Percentiles rank a stretch among this genome's conserved stretches.
These are phyloP conservation scores for Bellardia pandia DNA, from an alignment of 2,888 invertebrate species.

Conservation along the genomic window DNA sequence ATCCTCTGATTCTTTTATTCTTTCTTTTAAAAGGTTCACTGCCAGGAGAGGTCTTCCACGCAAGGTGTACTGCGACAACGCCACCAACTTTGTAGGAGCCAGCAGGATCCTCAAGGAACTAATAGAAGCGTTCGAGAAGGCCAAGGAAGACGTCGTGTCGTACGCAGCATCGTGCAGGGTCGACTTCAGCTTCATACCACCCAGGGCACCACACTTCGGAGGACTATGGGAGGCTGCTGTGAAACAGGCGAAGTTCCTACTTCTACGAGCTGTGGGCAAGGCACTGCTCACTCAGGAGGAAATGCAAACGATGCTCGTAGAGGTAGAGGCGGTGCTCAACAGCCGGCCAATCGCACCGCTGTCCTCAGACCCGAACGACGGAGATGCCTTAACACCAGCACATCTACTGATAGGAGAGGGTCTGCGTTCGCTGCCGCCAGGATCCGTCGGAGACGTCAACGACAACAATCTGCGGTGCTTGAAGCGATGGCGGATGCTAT, in stretches of 20 bases:
- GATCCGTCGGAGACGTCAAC: background rate
- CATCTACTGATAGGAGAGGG: constrained; percentile 66
- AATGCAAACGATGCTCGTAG: constrained; percentile 59
- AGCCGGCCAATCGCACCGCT: constrained; percentile 71
- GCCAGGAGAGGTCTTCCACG: constrained; percentile 49
- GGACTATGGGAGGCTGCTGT: constrained; percentile 49
- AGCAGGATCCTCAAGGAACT: constrained; percentile 11
- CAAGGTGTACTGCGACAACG: constrained; percentile 66
- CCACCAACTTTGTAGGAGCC: constrained; percentile 65
- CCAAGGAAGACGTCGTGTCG: background rate
- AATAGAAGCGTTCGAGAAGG: background rate
- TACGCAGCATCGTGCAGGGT: constrained; percentile 40
- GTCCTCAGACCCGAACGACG: constrained; percentile 40
- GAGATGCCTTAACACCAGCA: constrained; percentile 43
- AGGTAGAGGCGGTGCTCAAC: constrained; percentile 73
- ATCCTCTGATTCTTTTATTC: constrained; percentile 46
- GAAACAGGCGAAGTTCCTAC: constrained; percentile 33
- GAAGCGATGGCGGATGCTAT: constrained; percentile 36
- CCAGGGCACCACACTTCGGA: constrained; percentile 44
- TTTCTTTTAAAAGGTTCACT: constrained; percentile 62
- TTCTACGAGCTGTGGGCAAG: constrained; percentile 45
- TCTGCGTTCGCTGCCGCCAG: constrained; percentile 52
- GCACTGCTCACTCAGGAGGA: constrained; percentile 61
- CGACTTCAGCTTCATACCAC: constrained; percentile 52
- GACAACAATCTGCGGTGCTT: constrained; percentile 19